Percentiles rank a stretch among this genome's conserved stretches.
Conservation (phyloP, 2,888 invertebrate genomes). For the Hypena proboscidalis region DNA sequence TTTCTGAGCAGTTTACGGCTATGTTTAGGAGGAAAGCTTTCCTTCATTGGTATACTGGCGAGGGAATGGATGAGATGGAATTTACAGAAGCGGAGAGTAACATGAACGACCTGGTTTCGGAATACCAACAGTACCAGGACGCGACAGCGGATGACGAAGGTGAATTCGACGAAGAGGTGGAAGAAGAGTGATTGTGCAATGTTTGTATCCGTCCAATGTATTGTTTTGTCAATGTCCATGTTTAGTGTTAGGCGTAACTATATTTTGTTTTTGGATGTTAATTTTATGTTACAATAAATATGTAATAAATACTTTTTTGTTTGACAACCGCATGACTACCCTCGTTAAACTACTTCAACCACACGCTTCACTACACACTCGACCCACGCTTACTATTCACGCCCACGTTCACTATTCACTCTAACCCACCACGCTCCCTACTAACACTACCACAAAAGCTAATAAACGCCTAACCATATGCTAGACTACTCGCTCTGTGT, state of each 20-base stretch:
- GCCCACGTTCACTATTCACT: no score
- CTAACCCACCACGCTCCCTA: no score
- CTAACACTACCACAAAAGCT: no score
- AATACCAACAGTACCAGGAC: slow-evolving; percentile 97
- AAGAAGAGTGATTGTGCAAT: slow-evolving; percentile 71
- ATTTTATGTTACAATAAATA: slow-evolving; percentile 42
- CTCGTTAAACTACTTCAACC: no score
- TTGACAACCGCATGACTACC: no score
- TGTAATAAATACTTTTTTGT: no score
- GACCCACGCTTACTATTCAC: no score
- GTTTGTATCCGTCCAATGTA: slow-evolving; percentile 42
- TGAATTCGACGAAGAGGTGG: slow-evolving; percentile 90
- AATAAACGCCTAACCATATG: no score
- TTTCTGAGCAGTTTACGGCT: slow-evolving; percentile 93
- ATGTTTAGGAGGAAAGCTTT: slow-evolving; percentile 98
- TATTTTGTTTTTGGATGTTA: slow-evolving; percentile 45
- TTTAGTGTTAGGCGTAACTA: slow-evolving; percentile 61
- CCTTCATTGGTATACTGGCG: slow-evolving; percentile 98
- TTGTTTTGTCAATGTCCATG: slow-evolving; percentile 51
- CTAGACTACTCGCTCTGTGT: no score
- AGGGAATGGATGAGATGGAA: slow-evolving; percentile 98
- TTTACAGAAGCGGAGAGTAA: slow-evolving; percentile 98
- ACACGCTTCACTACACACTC: no score
- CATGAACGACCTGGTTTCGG: slow-evolving; percentile 95
- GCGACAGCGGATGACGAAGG: slow-evolving; percentile 94